A percentile compares a stretch with the other conserved stretches of the same genome.
Evolutionary conservation across 1,140 invertebrate species (phyloP).

Genomic region (Oreohelix idahoensis): DNA sequence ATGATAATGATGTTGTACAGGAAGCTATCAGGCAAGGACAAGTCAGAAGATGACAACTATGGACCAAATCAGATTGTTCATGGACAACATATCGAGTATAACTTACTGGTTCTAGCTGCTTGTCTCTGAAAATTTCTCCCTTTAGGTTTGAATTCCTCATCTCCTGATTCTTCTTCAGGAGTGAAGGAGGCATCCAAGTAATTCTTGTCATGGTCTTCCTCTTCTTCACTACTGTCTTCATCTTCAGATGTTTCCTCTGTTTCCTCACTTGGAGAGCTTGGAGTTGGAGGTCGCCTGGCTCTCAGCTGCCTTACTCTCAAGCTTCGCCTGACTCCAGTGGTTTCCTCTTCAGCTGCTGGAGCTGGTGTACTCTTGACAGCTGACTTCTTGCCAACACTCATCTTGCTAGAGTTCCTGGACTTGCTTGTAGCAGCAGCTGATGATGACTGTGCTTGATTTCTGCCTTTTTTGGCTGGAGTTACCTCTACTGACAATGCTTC

Average conservation of each 20-base stretch:
- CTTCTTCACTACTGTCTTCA: slow-evolving; percentile 27
- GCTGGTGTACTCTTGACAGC: background rate
- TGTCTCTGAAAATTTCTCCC: slow-evolving; percentile 61
- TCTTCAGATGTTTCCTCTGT: slow-evolving; percentile 1
- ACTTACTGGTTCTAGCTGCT: slow-evolving; percentile 58
- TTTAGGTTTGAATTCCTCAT: slow-evolving; percentile 56
- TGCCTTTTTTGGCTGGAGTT: slow-evolving; percentile 27
- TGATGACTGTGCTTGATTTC: slow-evolving; percentile 19
- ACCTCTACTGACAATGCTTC: slow-evolving; percentile 27
- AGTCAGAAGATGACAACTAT: too few species aligned
- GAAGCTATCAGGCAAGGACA: too few species aligned
- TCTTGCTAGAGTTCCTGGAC: background rate
- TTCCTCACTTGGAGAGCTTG: slow-evolving; percentile 6
- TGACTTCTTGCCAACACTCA: background rate
- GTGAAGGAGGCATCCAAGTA: slow-evolving; percentile 39
- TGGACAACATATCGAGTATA: background rate
- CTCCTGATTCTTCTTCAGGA: slow-evolving; percentile 51
- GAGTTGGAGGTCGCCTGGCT: slow-evolving; percentile 28
- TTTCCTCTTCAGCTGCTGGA: slow-evolving; percentile 44
- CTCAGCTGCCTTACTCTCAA: slow-evolving; percentile 22
- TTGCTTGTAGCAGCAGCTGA: too few species aligned
- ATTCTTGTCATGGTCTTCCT: slow-evolving; percentile 40
- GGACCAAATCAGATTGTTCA: too few species aligned
- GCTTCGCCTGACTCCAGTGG: slow-evolving; percentile 24
- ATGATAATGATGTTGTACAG: too few species aligned